Evolutionary conservation across 2,888 invertebrate species (phyloP).

Genomic region (Polia nebulosa): DNA sequence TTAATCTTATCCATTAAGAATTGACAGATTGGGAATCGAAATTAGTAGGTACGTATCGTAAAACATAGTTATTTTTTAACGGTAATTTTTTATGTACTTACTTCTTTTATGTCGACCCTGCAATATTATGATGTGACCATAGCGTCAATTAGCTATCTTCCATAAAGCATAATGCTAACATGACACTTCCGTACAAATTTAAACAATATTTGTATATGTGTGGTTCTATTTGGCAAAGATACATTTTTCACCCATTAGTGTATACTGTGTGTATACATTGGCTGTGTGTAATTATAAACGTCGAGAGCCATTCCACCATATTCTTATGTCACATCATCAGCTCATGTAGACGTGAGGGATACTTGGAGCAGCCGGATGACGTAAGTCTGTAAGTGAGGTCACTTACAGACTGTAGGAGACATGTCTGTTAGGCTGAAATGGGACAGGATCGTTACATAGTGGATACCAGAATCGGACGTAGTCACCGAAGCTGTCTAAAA

Average conservation of each 20-base stretch:
- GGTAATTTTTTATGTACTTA: neutral
- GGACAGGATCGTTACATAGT: neutral
- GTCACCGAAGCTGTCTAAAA: neutral
- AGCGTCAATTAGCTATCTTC: constrained; percentile 1
- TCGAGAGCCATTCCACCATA: neutral
- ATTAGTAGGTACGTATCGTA: constrained; percentile 2
- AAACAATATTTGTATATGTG: neutral
- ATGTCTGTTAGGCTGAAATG: neutral
- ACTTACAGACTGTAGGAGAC: too few relatives aligned
- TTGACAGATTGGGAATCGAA: neutral
- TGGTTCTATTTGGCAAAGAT: neutral
- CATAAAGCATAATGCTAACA: constrained; percentile 14
- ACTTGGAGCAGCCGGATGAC: neutral
- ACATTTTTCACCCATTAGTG: neutral
- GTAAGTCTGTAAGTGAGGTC: neutral
- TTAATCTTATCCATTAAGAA: constrained; percentile 1
- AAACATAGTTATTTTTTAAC: neutral
- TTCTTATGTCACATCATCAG: neutral
- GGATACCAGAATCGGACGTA: neutral
- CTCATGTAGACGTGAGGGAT: neutral
- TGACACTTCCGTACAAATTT: neutral
- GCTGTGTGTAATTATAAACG: neutral
- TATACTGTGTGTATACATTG: too few relatives aligned
- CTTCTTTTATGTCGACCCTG: too few relatives aligned
- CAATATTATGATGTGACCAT: neutral